These are phyloP conservation scores for Dryoscopus gambensis DNA, from an alignment of 2,113 vertebrate species.

Conservation along the genomic window DNA sequence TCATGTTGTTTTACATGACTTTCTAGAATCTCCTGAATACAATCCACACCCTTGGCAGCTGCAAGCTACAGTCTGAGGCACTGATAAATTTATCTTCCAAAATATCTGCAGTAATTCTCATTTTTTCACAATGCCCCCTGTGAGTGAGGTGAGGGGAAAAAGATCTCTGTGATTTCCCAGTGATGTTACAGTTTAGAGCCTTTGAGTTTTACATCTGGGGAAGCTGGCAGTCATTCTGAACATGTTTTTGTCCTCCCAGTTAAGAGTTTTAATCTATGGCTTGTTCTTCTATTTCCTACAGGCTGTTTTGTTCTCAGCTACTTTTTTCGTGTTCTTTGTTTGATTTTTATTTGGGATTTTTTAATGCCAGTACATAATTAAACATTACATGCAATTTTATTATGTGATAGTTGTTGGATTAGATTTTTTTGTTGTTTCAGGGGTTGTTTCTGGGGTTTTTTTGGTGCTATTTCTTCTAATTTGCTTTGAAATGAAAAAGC, in stretches of 20 bases:
- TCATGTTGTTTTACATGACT: background rate
- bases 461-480: background rate
- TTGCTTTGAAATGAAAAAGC: background rate
- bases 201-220: conserved; percentile 11
- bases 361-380: conserved; percentile 26
- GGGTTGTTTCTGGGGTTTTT: fast-evolving
- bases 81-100: background rate
- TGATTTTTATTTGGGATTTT: background rate
- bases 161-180: background rate
- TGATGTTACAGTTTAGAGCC: background rate
- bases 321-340: background rate
- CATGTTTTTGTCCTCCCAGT: conserved; percentile 43
- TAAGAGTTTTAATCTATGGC: conserved; percentile 38
- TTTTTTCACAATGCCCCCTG: background rate
- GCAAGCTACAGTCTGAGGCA: background rate
- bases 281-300: conserved; percentile 23
- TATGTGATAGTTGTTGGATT: background rate
- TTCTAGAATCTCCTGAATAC: background rate
- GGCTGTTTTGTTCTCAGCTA: background rate
- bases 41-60: background rate
- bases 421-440: background rate
- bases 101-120: background rate
- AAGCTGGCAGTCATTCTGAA: conserved; percentile 46
- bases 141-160: background rate
- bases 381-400: background rate